These are phyloP conservation scores for Acanthosepion esculentum DNA, from an alignment of 2,888 invertebrate genomes.

Conservation along the genomic window DNA sequence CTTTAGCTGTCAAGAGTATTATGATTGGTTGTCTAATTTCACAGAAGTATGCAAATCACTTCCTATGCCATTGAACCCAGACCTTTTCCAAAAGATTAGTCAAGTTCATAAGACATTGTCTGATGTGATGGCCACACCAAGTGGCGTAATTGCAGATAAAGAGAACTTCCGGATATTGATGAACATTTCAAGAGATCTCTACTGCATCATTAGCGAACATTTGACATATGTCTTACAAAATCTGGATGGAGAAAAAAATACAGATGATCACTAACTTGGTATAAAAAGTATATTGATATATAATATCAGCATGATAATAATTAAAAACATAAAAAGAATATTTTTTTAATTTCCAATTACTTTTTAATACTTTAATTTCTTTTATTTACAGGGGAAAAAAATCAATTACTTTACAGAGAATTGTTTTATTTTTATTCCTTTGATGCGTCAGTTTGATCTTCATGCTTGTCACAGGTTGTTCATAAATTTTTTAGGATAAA, in stretches of 20 bases:
- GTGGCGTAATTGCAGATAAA: slow-evolving; percentile 69
- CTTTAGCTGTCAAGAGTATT: slow-evolving; percentile 71
- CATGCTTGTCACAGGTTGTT: too few species aligned
- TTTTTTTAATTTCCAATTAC: too few species aligned
- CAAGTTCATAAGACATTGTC: slow-evolving; percentile 72
- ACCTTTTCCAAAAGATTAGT: slow-evolving; percentile 70
- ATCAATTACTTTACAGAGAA: too few species aligned
- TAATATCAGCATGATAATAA: too few species aligned
- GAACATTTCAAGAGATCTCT: slow-evolving; percentile 70
- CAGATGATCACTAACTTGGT: not conserved
- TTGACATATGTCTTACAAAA: slow-evolving; percentile 66
- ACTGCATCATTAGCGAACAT: slow-evolving; percentile 69
- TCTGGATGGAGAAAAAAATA: slow-evolving; percentile 52
- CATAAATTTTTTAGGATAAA: too few species aligned
- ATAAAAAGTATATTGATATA: not conserved
- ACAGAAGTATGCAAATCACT: slow-evolving; percentile 69
- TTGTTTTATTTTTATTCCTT: too few species aligned
- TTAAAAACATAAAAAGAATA: too few species aligned
- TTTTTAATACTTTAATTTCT: too few species aligned
- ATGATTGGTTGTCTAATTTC: slow-evolving; percentile 72
- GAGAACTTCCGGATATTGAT: slow-evolving; percentile 71
- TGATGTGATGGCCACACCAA: slow-evolving; percentile 71
- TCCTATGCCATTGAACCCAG: slow-evolving; percentile 68
- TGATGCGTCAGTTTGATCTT: too few species aligned
- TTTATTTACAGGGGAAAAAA: too few species aligned